Evolutionary conservation across 2,888 invertebrate genomes (phyloP), one percentile per base, ranked within the genome.

Genomic region (Synanthedon myopaeformis): DNA sequence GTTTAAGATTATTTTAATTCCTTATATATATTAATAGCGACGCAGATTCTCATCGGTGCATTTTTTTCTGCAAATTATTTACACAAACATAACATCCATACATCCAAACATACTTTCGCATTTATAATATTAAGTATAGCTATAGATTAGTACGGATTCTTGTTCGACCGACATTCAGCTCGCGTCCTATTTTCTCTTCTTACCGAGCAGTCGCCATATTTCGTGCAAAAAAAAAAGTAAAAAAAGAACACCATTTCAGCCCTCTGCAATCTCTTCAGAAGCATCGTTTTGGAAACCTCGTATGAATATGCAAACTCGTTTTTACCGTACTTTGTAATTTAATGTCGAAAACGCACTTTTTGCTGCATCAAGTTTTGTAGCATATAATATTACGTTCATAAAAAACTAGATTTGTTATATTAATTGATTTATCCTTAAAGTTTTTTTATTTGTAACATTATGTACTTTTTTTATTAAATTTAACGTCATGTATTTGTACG

Each of bases 271-370:
- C 45, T 45, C 45, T 45, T 45, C 45, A 45, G 45, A 49, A 19
- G 17, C 49, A 23, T 50, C 41, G 42, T 49, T 55, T 45, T 42
- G 53, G n/a, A 49, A 51, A 53, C 42, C 54, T 45, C 13, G 54
- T 55, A 59, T 59, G 55, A 59, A 59, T 59, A 59, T 57, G 55
- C 56, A 57, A 57, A 57, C 54, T 52, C 55, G 55, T 54, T 55
- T 55, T 53, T 54, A 53, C 56, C 48, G 57, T 51, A 51, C 53
- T 1, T 35, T 56, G 51, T 14, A 53, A 56, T 56, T 56, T 56
- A 51, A 52, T 51, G 53, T 54, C 41, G 41, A 23, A 17, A 53
- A 53, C 56, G 53, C 51, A 56, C 51, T 54, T 35, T 35, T 35
- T 35, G 35, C 35, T 35, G 10, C 10, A 35, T 35, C 35, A 35